Evolutionary conservation across 2,797 vertebrate species (phyloP).

Genomic region (Poeciliopsis gracilis): DNA sequence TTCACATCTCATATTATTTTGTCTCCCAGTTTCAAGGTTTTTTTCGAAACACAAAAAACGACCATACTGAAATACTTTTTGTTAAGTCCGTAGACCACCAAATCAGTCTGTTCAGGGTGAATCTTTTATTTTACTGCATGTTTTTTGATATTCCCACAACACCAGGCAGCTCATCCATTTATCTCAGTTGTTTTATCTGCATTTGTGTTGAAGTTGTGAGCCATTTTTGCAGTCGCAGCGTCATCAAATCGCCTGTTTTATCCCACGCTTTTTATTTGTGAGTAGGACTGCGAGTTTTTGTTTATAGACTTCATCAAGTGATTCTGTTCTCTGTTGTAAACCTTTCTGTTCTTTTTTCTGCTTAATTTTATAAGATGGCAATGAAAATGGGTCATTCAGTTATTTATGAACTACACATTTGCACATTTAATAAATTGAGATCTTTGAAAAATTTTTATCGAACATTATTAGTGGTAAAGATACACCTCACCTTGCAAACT

Average conservation of each 20-base stretch:
- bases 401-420: background rate
- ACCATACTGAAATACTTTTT: conserved; percentile 79
- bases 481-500: background rate
- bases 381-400: background rate
- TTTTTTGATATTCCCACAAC: conserved; percentile 59
- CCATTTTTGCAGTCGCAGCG: conserved; percentile 47
- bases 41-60: background rate
- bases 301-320: conserved; percentile 83
- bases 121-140: conserved; percentile 81
- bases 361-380: conserved; percentile 88
- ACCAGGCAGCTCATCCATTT: conserved; percentile 70
- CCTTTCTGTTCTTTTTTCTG: conserved; percentile 66
- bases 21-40: background rate
- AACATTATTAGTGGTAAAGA: background rate
- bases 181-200: conserved; percentile 76
- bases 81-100: conserved; percentile 55
- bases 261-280: conserved; percentile 29
- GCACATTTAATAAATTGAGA: background rate
- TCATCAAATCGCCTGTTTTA: conserved; percentile 39
- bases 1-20: background rate
- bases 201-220: conserved; percentile 69
- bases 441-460: background rate
- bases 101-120: conserved; percentile 23
- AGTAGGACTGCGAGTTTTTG: conserved; percentile 42
- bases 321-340: conserved; percentile 95